Evolutionary conservation across 2,797 vertebrate genomes (phyloP).

Genomic region (Acipenser ruthenus): DNA sequence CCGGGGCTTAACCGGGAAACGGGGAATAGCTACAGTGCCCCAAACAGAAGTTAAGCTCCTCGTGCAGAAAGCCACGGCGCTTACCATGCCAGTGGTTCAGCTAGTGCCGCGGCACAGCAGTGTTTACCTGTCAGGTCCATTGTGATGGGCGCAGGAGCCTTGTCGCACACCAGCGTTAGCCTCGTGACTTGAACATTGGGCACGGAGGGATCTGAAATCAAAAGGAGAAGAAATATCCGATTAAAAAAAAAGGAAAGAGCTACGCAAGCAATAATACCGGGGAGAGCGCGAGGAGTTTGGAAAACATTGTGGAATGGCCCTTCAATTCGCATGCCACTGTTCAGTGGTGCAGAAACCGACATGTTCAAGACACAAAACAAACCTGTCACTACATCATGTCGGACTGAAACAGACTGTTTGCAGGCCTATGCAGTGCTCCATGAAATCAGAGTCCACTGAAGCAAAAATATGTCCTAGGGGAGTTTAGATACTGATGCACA

Average conservation of each 20-base stretch:
- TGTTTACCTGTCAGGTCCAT: slow-evolving; percentile 82
- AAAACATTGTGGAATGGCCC: too few relatives aligned
- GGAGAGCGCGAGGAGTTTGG: too few relatives aligned
- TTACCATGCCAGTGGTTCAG: neutral
- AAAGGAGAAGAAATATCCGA: slow-evolving; percentile 12
- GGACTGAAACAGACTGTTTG: neutral
- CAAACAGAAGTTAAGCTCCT: too few relatives aligned
- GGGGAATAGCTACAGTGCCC: too few relatives aligned
- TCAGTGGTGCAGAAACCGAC: too few relatives aligned
- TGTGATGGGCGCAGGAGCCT: slow-evolving; percentile 66
- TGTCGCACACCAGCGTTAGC: slow-evolving; percentile 75
- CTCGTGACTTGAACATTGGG: slow-evolving; percentile 78
- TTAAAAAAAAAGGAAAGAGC: too few relatives aligned
- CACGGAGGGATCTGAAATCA: slow-evolving; percentile 53
- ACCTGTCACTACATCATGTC: neutral
- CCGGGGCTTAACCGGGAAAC: too few relatives aligned
- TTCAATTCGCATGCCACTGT: too few relatives aligned
- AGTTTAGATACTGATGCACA: too few relatives aligned
- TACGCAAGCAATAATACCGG: too few relatives aligned
- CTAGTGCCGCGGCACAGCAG: neutral
- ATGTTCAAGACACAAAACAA: too few relatives aligned
- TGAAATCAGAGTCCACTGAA: neutral
- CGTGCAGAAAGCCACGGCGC: neutral
- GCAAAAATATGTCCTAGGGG: neutral
- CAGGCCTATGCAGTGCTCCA: neutral